Conservation (phyloP, 2,888 invertebrate genomes). For the Drosophila kambysellisi region DNA sequence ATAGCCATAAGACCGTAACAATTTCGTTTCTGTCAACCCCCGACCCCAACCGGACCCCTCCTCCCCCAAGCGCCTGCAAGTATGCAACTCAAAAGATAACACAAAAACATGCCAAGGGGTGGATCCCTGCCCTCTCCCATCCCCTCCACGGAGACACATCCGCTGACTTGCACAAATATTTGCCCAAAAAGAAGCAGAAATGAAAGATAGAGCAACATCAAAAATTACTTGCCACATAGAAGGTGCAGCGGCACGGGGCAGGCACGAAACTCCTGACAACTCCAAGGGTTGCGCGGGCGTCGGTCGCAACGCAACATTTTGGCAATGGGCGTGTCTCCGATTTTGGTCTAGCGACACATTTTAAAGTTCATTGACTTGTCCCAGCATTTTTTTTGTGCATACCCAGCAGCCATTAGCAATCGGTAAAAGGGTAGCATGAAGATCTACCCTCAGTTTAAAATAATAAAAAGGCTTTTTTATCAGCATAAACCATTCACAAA, state of each 20-base stretch:
- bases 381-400: constrained; percentile 26
- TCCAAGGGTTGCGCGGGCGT: constrained; percentile 44
- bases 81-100: constrained; percentile 75
- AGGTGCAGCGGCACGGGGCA: neutral
- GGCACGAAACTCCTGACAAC: neutral
- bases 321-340: constrained; percentile 41
- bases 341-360: constrained; percentile 48
- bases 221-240: constrained; percentile 36
- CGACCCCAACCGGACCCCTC: neutral
- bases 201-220: constrained; percentile 42
- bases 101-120: constrained; percentile 44
- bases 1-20: constrained; percentile 59
- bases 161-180: constrained; percentile 79
- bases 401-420: neutral
- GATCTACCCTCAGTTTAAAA: neutral
- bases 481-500: no score
- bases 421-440: neutral
- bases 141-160: neutral
- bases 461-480: no score
- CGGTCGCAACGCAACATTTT: constrained; percentile 15
- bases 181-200: constrained; percentile 46
- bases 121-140: neutral
- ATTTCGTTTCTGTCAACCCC: constrained; percentile 32
- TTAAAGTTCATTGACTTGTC: constrained; percentile 77
- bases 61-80: constrained; percentile 41